phyloP scores from a whole-genome alignment of 2,888 invertebrate genomes.

The Mesorhabditis spiculigera region DNA sequence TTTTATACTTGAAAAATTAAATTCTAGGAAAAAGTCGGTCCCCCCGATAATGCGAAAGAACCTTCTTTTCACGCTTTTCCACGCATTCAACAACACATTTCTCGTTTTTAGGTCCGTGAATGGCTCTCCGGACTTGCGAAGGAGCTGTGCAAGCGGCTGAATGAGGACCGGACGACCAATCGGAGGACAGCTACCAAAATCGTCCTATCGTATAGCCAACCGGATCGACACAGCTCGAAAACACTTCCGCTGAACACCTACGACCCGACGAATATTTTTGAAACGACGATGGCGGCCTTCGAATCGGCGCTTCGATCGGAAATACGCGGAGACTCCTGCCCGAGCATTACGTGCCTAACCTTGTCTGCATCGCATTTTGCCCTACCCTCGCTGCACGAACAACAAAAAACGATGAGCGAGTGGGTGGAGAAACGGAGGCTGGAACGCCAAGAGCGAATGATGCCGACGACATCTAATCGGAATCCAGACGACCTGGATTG shows the following conservation, averaged over 20 bases:
- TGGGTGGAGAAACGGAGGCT: not conserved
- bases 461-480: not conserved
- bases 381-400: not conserved
- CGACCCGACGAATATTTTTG: slow-evolving; percentile 21
- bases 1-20: too few species aligned
- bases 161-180: slow-evolving; percentile 11
- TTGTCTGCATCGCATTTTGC: not conserved
- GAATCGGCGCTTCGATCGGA: not conserved
- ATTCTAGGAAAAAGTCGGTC: too few species aligned
- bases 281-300: slow-evolving; percentile 20
- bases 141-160: slow-evolving; percentile 67
- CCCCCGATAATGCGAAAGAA: too few species aligned
- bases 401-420: not conserved
- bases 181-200: slow-evolving; percentile 30
- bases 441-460: too few species aligned
- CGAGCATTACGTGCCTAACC: not conserved
- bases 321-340: not conserved
- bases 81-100: not conserved
- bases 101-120: not conserved
- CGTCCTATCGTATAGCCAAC: slow-evolving; percentile 17
- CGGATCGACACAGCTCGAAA: slow-evolving; percentile 19
- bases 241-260: slow-evolving; percentile 28
- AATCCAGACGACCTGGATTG: slow-evolving; percentile 2
- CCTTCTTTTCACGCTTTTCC: not conserved
- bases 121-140: slow-evolving; percentile 79